A percentile compares a stretch with the other conserved stretches of the same genome.
These are phyloP conservation scores for Stegastes partitus DNA, from an alignment of 2,113 vertebrate species.

Conservation along the genomic window DNA sequence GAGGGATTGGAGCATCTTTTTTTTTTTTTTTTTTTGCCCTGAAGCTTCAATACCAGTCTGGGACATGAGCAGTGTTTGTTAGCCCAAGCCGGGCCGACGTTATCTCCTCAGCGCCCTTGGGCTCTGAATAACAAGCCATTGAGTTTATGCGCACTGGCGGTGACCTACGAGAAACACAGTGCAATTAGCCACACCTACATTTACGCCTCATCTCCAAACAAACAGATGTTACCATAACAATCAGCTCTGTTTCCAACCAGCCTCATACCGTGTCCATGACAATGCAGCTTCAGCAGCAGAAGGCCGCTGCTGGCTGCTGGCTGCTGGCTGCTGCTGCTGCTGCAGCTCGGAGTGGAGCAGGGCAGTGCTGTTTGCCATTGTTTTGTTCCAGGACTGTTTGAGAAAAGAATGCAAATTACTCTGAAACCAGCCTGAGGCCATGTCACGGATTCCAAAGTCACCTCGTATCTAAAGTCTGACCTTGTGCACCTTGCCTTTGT, in stretches of 20 bases:
- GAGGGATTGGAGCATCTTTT: conserved; percentile 45
- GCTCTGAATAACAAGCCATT: conserved; percentile 45
- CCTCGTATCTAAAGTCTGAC: conserved; percentile 35
- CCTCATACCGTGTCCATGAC: conserved; percentile 74
- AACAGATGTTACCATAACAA: conserved; percentile 76
- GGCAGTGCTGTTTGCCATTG: conserved; percentile 48
- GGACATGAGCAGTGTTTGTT: conserved; percentile 53
- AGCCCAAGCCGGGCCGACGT: conserved; percentile 48
- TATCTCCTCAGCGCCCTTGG: conserved; percentile 61
- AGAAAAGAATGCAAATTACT: conserved; percentile 71
- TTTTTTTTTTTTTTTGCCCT: too few relatives aligned
- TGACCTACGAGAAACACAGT: conserved; percentile 52
- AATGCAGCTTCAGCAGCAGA: conserved; percentile 56
- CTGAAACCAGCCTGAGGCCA: conserved; percentile 55
- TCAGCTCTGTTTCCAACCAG: conserved; percentile 49
- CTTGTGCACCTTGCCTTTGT: conserved; percentile 20
- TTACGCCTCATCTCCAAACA: conserved; percentile 70
- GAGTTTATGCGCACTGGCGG: conserved; percentile 44
- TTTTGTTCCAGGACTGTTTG: conserved; percentile 38
- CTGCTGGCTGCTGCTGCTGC: conserved; percentile 25
- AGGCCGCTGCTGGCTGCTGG: conserved; percentile 30
- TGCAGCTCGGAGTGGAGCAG: conserved; percentile 36
- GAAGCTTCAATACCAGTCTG: conserved; percentile 58
- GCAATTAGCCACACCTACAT: conserved; percentile 72
- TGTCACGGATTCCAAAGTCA: conserved; percentile 21